phyloP scores from a whole-genome alignment of 2,797 vertebrate genomes.

The Mareca strepera region DNA sequence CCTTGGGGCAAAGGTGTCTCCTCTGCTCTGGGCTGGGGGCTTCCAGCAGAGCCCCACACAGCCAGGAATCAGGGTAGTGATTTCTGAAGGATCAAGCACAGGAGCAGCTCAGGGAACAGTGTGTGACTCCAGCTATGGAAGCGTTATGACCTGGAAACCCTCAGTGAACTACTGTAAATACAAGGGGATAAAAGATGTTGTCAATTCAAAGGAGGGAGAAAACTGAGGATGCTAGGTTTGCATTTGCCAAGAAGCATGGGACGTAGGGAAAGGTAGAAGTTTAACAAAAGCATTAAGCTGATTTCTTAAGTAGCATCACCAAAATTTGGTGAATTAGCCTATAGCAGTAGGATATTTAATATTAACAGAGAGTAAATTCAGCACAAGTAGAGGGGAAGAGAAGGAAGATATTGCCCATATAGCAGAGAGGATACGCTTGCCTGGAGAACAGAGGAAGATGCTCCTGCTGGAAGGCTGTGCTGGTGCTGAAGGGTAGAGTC shows the following conservation, averaged over 20 bases:
- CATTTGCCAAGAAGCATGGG: background rate
- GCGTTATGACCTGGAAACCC: background rate
- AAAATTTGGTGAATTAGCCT: background rate
- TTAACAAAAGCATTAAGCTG: background rate
- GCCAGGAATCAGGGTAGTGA: accelerated
- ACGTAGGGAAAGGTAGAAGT: background rate
- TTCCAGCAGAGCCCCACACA: background rate
- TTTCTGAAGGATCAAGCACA: background rate
- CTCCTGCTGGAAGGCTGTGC: background rate
- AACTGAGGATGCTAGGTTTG: background rate
- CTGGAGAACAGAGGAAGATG: background rate
- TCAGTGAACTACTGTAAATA: background rate
- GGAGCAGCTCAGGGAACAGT: background rate
- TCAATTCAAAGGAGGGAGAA: background rate
- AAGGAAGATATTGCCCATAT: accelerated
- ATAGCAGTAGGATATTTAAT: background rate
- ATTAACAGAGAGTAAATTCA: background rate
- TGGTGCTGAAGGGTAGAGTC: background rate
- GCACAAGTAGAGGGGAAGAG: background rate
- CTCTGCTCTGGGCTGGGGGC: background rate
- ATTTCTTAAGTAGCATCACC: background rate
- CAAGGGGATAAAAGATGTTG: background rate
- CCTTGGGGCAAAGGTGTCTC: background rate
- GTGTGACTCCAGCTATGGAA: background rate
- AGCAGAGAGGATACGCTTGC: background rate